These are phyloP conservation scores for Melitaea cinxia DNA, from an alignment of 1,140 invertebrate genomes.

Conservation along the genomic window DNA sequence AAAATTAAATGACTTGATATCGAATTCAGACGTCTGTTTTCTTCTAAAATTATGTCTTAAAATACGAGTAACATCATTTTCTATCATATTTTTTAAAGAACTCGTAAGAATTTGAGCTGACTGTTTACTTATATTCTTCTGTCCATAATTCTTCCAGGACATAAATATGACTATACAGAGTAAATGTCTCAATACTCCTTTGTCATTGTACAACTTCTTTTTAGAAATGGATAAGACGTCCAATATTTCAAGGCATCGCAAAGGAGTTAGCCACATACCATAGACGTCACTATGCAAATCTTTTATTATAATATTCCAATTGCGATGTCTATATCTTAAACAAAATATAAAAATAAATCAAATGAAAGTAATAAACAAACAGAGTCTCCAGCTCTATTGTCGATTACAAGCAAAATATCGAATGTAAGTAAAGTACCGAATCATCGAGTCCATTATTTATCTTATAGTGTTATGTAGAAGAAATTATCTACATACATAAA, in stretches of 20 bases:
- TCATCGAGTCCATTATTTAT: too few species aligned
- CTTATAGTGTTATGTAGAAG: too few species aligned
- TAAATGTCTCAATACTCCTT: constrained; percentile 50
- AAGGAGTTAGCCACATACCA: constrained; percentile 56
- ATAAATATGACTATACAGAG: constrained; percentile 57
- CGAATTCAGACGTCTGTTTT: constrained; percentile 23
- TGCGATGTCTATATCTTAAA: constrained; percentile 63
- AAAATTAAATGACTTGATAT: constrained; percentile 35
- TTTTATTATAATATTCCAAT: constrained; percentile 69
- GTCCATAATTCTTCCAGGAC: constrained; percentile 37
- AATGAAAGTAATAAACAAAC: too few species aligned
- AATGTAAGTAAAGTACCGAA: too few species aligned
- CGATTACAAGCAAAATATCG: too few species aligned
- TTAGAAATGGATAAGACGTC: constrained; percentile 52
- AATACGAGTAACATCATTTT: constrained; percentile 41
- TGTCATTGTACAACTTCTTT: constrained; percentile 50
- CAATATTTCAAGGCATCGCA: constrained; percentile 66
- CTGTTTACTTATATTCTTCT: constrained; percentile 20
- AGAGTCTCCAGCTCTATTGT: too few species aligned
- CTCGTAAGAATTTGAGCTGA: constrained; percentile 35
- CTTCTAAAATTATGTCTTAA: constrained; percentile 37
- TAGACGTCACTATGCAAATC: constrained; percentile 50
- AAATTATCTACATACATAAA: too few species aligned
- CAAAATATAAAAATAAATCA: background rate
- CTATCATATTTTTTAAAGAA: constrained; percentile 49